Base-by-base conservation (phyloP, 2,113 vertebrate genomes). In the Carollia perspicillata region DNA sequence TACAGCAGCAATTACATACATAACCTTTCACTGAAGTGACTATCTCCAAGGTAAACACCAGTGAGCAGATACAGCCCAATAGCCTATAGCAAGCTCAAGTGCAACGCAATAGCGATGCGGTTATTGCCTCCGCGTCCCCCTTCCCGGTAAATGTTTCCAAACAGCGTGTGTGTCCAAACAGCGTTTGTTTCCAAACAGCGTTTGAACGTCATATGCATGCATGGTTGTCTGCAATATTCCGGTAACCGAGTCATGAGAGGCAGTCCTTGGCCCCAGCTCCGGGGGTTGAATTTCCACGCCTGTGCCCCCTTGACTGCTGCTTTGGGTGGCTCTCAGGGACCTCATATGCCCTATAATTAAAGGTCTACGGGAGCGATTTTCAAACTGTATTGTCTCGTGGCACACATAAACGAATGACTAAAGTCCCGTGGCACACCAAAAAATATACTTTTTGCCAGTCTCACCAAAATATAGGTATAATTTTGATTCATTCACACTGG, bases 41-140 rank as follows among this genome's bases (percentile, higher is more conserved):
- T 93, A 89, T 93, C 93, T 97, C 79, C 81, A 97, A 97, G 97
- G 93, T 95, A 95, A 94, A 68, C 47, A 95, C 74, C 53, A 77
- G 35, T 77, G 53, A 96, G 78, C n/a, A 93, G 95, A 49, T 86
- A 94, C 89, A 94, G 89, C 69, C 88, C 69, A 84, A 53, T 13
- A 47, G 80, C 78, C 94, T 86, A 90, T 94, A 93, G 75, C 84
- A 14, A 89, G 33, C 35, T 84, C 68, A 69, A n/a, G 49, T 40
- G 18, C 84, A 78, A 44, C 47, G 71, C 44, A 55, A 51, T 0
- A 80, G n/a, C 51, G 80, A 60, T 66, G 17, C 22, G 81, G 87
- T 85, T 79, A 68, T n/a, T n/a, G 7, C 23, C 53, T 8, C 35
- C 0, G 1, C 9, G 26, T 53, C 23, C 8, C 74, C 53, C 53